These are phyloP conservation scores for Drosophila diplacantha DNA, from an alignment of 2,888 invertebrate genomes.

Conservation along the genomic window DNA sequence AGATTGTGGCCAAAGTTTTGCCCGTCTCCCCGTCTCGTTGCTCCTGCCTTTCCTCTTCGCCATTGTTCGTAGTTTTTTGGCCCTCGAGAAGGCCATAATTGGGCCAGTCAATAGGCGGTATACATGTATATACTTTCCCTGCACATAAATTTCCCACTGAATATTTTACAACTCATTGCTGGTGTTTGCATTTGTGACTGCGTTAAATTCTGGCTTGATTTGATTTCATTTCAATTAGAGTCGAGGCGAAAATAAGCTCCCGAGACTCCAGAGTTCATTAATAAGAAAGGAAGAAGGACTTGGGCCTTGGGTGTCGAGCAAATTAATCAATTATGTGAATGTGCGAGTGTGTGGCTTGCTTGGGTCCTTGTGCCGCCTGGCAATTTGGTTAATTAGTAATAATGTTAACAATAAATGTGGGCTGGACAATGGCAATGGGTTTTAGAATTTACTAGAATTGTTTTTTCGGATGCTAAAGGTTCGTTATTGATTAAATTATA, in stretches of 20 bases:
- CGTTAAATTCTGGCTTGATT: conserved; percentile 52
- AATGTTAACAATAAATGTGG: conserved; percentile 50
- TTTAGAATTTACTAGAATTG: not conserved
- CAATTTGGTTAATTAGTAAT: conserved; percentile 71
- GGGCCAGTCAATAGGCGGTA: conserved; percentile 62
- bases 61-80: conserved; percentile 53
- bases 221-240: conserved; percentile 62
- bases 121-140: conserved; percentile 35
- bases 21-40: not conserved
- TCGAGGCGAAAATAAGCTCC: conserved; percentile 30
- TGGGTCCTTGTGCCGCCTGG: conserved; percentile 28
- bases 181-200: conserved; percentile 51
- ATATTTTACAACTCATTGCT: conserved; percentile 52
- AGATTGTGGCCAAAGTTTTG: conserved; percentile 65
- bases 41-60: not conserved
- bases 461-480: not conserved
- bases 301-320: conserved; percentile 27
- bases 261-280: conserved; percentile 52
- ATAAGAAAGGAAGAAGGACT: conserved; percentile 52
- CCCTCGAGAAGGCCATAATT: conserved; percentile 51
- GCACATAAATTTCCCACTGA: conserved; percentile 47
- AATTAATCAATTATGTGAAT: conserved; percentile 62
- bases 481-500: not conserved
- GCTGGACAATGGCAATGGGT: conserved; percentile 17
- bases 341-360: conserved; percentile 21